These are phyloP conservation scores for Peromyscus maniculatus DNA, from an alignment of 2,113 vertebrate species.

Conservation along the genomic window DNA sequence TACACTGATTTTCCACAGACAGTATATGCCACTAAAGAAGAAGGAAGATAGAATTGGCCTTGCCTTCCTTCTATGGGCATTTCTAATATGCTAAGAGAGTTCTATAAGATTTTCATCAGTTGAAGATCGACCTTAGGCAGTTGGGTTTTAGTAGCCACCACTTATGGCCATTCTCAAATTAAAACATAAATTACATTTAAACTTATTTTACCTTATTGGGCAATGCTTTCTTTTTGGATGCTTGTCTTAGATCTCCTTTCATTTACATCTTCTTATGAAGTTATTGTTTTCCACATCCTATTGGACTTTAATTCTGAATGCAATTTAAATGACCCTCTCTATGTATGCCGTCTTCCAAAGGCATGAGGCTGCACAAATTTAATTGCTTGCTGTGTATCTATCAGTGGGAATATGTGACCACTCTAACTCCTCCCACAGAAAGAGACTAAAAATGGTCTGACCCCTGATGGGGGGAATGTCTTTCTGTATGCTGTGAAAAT, in stretches of 20 bases:
- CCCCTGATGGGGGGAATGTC: no score
- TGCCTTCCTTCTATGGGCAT: neutral
- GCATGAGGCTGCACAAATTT: neutral
- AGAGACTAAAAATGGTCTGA: neutral
- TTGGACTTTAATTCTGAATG: slow-evolving; percentile 48
- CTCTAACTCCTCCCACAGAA: neutral
- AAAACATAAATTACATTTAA: slow-evolving; percentile 30
- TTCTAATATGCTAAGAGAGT: neutral
- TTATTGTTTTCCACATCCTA: neutral
- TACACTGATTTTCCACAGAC: neutral
- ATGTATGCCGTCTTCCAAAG: neutral
- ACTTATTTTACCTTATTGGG: neutral
- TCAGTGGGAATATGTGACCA: neutral
- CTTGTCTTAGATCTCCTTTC: neutral
- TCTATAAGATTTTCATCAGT: neutral
- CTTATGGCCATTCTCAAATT: slow-evolving; percentile 31
- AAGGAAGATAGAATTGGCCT: neutral
- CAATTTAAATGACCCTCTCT: slow-evolving; percentile 20
- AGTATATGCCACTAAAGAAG: neutral
- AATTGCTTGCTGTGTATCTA: neutral
- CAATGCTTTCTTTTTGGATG: neutral
- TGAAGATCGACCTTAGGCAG: neutral
- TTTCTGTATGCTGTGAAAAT: no score
- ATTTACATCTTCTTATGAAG: slow-evolving; percentile 32
- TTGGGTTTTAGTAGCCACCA: slow-evolving; percentile 17